phyloP scores from a whole-genome alignment of 2,888 invertebrate genomes.

The Ophion ventricosus region DNA sequence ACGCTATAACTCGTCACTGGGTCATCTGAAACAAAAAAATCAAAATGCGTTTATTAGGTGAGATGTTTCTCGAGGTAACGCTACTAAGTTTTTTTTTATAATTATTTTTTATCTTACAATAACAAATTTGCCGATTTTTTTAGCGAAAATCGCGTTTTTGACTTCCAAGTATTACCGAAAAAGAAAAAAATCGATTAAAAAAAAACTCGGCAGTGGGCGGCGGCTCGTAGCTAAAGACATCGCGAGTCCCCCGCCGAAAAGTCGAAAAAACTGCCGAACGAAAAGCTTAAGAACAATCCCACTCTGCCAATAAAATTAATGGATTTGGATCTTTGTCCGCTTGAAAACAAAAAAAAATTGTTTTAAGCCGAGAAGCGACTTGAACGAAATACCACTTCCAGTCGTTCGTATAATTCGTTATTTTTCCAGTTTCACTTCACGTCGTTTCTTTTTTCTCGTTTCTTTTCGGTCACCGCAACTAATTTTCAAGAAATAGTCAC shows the following conservation, averaged over 20 bases:
- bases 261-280: neutral
- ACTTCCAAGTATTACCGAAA: too few relatives aligned
- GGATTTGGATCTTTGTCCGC: neutral
- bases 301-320: neutral
- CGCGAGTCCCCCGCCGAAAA: neutral
- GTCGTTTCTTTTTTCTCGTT: neutral
- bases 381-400: neutral
- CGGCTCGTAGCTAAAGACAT: too few relatives aligned
- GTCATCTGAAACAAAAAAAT: too few relatives aligned
- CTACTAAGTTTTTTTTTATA: too few relatives aligned
- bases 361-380: neutral
- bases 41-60: too few relatives aligned
- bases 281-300: neutral
- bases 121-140: too few relatives aligned
- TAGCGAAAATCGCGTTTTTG: too few relatives aligned
- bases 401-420: neutral
- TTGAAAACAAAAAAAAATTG: neutral
- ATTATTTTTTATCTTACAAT: too few relatives aligned
- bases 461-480: slow-evolving; percentile 28
- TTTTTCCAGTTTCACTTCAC: neutral
- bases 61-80: too few relatives aligned
- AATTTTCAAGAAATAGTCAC: slow-evolving; percentile 48
- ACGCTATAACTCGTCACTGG: too few relatives aligned
- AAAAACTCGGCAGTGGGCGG: too few relatives aligned
- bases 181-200: too few relatives aligned